Evolutionary conservation across 1,140 invertebrate species (phyloP).

Genomic region (Drosophila ambigua): DNA sequence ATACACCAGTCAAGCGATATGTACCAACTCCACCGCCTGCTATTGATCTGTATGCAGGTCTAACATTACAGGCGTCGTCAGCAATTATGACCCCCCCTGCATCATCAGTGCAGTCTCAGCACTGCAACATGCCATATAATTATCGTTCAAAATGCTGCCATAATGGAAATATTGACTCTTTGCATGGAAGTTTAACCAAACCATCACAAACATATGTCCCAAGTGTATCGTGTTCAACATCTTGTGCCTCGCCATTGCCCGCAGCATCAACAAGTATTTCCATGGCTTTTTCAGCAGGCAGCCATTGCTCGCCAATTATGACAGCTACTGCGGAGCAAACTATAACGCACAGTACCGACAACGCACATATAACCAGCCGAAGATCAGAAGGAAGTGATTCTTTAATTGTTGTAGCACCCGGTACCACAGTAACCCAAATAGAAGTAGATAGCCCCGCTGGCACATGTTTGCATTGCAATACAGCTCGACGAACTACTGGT

Average conservation of each 20-base stretch:
- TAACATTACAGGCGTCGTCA: conserved; percentile 21
- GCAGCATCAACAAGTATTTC: conserved; percentile 39
- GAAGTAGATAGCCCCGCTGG: conserved; percentile 27
- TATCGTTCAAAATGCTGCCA: conserved; percentile 74
- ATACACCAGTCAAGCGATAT: conserved; percentile 83
- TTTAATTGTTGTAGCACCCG: conserved; percentile 42
- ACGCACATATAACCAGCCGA: background rate
- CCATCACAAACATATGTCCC: conserved; percentile 50
- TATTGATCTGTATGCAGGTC: conserved; percentile 55
- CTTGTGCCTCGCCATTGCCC: conserved; percentile 50
- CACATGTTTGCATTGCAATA: conserved; percentile 82
- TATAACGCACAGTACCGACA: background rate
- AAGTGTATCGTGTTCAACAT: conserved; percentile 36
- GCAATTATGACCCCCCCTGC: conserved; percentile 11
- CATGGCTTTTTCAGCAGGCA: conserved; percentile 34
- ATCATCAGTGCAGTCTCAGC: conserved; percentile 43
- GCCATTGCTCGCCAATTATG: conserved; percentile 50
- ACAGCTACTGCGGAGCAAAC: conserved; percentile 3
- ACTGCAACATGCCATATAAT: conserved; percentile 64
- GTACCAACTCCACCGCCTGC: conserved; percentile 81
- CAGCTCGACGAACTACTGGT: conserved; percentile 76
- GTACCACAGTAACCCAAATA: conserved; percentile 1
- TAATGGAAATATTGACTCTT: conserved; percentile 27
- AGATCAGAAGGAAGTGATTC: conserved; percentile 35
- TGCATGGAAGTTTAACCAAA: conserved; percentile 38